phyloP scores from a whole-genome alignment of 2,888 invertebrate species.

The Taphrorychus bicolor region DNA sequence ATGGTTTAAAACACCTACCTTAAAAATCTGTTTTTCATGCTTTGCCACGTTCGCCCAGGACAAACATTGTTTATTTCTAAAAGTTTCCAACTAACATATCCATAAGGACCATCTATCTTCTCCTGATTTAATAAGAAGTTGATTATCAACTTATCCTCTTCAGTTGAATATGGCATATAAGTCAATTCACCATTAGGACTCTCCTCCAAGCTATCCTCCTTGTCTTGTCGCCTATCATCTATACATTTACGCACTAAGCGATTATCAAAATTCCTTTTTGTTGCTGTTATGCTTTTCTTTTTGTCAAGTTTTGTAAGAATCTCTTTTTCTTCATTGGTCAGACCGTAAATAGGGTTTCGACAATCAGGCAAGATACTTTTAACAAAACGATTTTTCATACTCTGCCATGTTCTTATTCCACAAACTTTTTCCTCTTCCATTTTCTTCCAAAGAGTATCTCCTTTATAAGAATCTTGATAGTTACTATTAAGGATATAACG shows the following conservation, averaged over 20 bases:
- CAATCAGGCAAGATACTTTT: not conserved
- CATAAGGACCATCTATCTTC: not conserved
- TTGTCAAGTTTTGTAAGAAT: not conserved
- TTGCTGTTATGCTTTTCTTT: no score
- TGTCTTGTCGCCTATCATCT: no score
- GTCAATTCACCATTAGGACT: no score
- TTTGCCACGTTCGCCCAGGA: not conserved
- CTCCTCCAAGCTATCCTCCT: no score
- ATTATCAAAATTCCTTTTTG: no score
- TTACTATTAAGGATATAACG: not conserved
- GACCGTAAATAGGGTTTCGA: not conserved
- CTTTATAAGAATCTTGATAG: not conserved
- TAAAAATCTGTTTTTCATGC: not conserved
- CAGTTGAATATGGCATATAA: not conserved
- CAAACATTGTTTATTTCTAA: not conserved
- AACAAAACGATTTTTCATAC: constrained; percentile 8
- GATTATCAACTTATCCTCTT: not conserved
- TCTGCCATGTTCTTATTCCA: constrained; percentile 1
- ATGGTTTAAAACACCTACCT: no score
- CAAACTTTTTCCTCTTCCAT: constrained; percentile 5
- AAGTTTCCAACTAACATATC: not conserved
- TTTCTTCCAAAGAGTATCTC: constrained; percentile 1
- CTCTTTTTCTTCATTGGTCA: not conserved
- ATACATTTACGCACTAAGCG: no score
- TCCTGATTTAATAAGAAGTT: not conserved